Evolutionary conservation across 2,797 vertebrate genomes (phyloP).

Genomic region (Acanthurus leucopareius): DNA sequence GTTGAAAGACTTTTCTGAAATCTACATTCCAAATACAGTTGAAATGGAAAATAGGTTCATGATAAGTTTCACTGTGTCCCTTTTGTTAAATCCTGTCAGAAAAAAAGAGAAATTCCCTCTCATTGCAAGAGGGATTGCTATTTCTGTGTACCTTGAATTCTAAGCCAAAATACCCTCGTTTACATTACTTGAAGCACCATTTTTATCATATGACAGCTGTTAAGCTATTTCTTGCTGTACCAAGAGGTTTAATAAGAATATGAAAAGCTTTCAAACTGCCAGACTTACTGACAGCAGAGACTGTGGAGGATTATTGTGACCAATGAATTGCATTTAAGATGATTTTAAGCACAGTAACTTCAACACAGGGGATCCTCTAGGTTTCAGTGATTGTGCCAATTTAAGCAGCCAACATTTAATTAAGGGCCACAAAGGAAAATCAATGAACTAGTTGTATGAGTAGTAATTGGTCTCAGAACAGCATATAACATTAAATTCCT

Average conservation of each 20-base stretch:
- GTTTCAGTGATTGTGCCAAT: too few relatives aligned
- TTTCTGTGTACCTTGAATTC: constrained; percentile 24
- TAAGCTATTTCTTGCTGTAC: not conserved
- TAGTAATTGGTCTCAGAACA: too few relatives aligned
- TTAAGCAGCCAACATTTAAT: too few relatives aligned
- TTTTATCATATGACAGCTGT: not conserved
- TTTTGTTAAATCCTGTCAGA: constrained; percentile 1
- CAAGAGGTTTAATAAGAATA: not conserved
- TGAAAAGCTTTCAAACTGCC: not conserved
- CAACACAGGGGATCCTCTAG: not conserved
- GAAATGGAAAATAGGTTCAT: not conserved
- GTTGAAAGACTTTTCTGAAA: not conserved
- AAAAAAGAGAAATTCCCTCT: not conserved
- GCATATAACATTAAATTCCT: too few relatives aligned
- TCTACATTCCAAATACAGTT: constrained; percentile 20
- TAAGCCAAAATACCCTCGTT: not conserved
- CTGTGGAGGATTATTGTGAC: not conserved
- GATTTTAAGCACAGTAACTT: not conserved
- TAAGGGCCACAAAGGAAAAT: too few relatives aligned
- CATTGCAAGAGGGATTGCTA: not conserved
- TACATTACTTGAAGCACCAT: not conserved
- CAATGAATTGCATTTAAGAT: not conserved
- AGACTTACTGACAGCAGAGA: not conserved
- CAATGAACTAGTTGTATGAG: too few relatives aligned
- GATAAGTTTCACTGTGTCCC: not conserved